Evolutionary conservation across 2,888 invertebrate genomes (phyloP).

Genomic region (Creontiades dilutus): DNA sequence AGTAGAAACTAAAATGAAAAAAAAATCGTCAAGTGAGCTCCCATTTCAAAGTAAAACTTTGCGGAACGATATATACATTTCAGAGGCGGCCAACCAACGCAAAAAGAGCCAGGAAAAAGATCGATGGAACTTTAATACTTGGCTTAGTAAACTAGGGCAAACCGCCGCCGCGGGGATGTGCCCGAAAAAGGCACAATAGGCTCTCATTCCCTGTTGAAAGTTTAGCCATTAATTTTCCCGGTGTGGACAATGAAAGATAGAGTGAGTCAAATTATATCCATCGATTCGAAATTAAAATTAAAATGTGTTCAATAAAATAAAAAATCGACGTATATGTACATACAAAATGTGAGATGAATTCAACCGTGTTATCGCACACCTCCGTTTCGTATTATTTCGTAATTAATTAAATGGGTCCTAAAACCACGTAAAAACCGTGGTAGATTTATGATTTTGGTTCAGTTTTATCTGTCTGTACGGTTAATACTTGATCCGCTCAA

Average conservation of each 20-base stretch:
- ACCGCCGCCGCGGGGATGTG: background rate
- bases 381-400: too few species aligned
- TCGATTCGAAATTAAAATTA: background rate
- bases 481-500: too few species aligned
- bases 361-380: too few species aligned
- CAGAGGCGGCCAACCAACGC: background rate
- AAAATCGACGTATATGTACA: background rate
- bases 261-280: background rate
- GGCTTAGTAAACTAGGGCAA: conserved; percentile 10
- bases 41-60: background rate
- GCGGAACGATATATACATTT: background rate
- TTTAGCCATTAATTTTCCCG: background rate
- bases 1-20: too few species aligned
- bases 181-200: background rate
- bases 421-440: too few species aligned
- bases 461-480: too few species aligned
- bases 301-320: background rate
- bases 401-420: too few species aligned
- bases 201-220: background rate
- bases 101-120: background rate
- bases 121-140: conserved; percentile 39
- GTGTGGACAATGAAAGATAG: background rate
- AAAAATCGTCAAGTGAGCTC: background rate
- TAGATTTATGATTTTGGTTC: too few species aligned
- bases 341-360: too few species aligned